Evolutionary conservation across 2,888 invertebrate species (phyloP).

Genomic region (Crioceris asparagi): DNA sequence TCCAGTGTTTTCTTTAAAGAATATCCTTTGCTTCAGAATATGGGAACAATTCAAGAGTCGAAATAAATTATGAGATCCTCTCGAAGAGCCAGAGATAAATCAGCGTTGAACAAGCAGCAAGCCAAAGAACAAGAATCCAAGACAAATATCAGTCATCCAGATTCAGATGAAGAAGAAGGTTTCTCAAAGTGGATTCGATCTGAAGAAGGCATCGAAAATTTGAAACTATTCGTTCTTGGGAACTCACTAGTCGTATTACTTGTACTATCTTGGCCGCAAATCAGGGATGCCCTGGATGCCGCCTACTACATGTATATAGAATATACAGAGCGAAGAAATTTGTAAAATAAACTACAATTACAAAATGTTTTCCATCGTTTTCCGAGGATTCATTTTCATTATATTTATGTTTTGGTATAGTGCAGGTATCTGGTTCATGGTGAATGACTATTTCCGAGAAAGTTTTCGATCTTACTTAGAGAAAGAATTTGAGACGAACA

Average conservation of each 20-base stretch:
- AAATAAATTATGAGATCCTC: no score
- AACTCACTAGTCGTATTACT: conserved; percentile 63
- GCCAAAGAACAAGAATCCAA: no score
- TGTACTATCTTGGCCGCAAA: conserved; percentile 63
- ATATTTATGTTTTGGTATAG: conserved; percentile 64
- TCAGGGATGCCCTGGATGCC: conserved; percentile 47
- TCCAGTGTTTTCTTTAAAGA: no score
- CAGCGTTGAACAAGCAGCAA: no score
- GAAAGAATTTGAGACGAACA: conserved; percentile 34
- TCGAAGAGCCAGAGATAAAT: no score
- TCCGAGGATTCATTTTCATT: conserved; percentile 54
- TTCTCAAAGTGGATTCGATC: conserved; percentile 39
- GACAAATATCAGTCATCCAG: no score
- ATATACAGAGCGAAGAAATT: not conserved
- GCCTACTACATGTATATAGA: conserved; percentile 33
- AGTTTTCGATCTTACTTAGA: conserved; percentile 54
- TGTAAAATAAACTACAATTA: not conserved
- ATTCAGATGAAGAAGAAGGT: conserved; percentile 29
- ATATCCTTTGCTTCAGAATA: no score
- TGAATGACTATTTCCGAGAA: conserved; percentile 62
- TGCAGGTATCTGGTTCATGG: conserved; percentile 56
- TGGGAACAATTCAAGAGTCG: no score
- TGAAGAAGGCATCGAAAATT: conserved; percentile 58
- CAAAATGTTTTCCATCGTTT: conserved; percentile 52
- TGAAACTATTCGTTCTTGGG: conserved; percentile 71